Evolutionary conservation across 2,888 invertebrate genomes (phyloP).

Genomic region (Thera britannica): DNA sequence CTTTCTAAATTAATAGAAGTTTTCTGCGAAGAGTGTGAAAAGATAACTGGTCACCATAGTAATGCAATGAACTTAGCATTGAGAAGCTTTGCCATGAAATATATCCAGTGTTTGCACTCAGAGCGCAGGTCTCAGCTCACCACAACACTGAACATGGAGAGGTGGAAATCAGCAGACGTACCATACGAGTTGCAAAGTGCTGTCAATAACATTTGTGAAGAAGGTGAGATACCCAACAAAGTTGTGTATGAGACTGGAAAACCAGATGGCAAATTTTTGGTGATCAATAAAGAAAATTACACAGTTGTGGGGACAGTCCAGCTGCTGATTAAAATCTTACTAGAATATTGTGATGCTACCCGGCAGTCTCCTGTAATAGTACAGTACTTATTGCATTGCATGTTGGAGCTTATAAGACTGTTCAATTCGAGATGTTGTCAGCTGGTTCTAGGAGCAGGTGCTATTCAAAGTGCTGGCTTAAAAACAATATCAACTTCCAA

Average conservation of each 20-base stretch:
- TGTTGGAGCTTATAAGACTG: conserved; percentile 94
- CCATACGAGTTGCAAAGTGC: conserved; percentile 95
- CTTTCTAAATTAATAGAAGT: conserved; percentile 90
- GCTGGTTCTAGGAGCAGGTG: conserved; percentile 97
- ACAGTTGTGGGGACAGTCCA: conserved; percentile 93
- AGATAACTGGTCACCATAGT: conserved; percentile 89
- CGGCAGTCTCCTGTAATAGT: conserved; percentile 91
- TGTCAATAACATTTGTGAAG: conserved; percentile 88
- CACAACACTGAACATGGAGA: conserved; percentile 93
- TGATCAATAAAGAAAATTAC: conserved; percentile 89
- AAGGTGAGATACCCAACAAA: conserved; percentile 74
- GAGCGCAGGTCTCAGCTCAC: conserved; percentile 94
- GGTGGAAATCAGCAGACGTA: conserved; percentile 97
- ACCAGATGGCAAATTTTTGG: conserved; percentile 83
- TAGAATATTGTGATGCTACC: conserved; percentile 95
- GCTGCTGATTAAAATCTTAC: conserved; percentile 94
- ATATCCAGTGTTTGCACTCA: conserved; percentile 95
- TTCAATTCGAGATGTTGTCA: conserved; percentile 96
- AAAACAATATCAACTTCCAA: conserved; percentile 98
- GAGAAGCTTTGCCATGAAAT: conserved; percentile 94
- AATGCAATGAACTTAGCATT: conserved; percentile 92
- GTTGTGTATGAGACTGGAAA: conserved; percentile 67
- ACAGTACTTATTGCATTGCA: conserved; percentile 91
- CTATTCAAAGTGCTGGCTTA: conserved; percentile 96
- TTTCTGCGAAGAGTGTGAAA: conserved; percentile 91